Evolutionary conservation across 2,888 invertebrate species (phyloP), one percentile per base, ranked within the genome.

Genomic region (Callosobruchus maculatus): DNA sequence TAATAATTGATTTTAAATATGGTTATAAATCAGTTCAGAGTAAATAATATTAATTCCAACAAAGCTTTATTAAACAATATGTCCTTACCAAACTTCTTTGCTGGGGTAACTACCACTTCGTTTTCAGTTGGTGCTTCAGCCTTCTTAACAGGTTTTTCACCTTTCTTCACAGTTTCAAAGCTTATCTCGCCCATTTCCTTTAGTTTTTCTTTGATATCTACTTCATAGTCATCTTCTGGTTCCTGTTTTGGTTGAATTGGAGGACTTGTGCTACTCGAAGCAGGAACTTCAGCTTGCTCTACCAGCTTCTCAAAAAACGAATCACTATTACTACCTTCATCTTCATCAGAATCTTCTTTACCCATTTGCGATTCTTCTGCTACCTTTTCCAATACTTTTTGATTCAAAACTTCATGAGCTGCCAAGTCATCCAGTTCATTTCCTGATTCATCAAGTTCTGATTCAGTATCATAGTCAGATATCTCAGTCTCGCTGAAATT

Each of bases 21-120:
- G n/a, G n/a, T n/a, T n/a, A n/a, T n/a, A n/a, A n/a, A n/a, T n/a
- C n/a, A n/a, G n/a, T n/a, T n/a, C n/a, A n/a, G n/a, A n/a, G n/a
- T n/a, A n/a, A n/a, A 30, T 30, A 5, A 30, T 30, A 30, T 30
- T 21, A 20, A 66, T 20, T 21, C 0, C 18, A 68, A 30, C 30
- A 7, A 49, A 49, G 4, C 13, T 49, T 13, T 13, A 18, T 3
- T 13, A 49, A 49, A 49, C 18, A 49, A 18, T 49, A 49, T 0
- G 1, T 49, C n/a, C 75, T 71, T 81, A 80, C 83, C 83, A 70
- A 82, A 78, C 77, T 87, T 87, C 75, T 85, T 86, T 7, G 86
- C 83, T 7, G 86, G 83, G 94, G 88, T 96, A 93, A 82, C 97
- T 89, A 83, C 96, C 93, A 87, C 96, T 95, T 83, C 95, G 90